Base-by-base conservation (phyloP, 2,797 vertebrate species). In the Streptopelia turtur region DNA sequence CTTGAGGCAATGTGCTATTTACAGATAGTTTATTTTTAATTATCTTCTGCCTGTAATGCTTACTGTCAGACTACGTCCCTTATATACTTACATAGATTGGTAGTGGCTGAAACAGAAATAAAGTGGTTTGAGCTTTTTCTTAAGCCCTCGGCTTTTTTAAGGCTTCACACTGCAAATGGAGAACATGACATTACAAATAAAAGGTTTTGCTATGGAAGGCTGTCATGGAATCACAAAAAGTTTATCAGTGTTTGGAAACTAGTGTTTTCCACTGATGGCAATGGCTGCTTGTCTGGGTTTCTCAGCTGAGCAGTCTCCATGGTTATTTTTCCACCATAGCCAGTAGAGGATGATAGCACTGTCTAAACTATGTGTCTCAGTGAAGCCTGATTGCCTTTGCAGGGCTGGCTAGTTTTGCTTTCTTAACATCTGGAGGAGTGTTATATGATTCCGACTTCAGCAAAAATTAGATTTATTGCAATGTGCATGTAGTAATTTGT, bases 11-110 rank as follows among this genome's bases (percentile, higher is more conserved):
- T 90, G 86, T 87, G 70, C 69, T 88, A 76, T 95, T 95, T 91
- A 83, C 65, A 87, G 90, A 69, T 21, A 83, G 63, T 89, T 66
- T 93, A 78, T 94, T 95, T 95, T 95, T 77, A 93, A 95, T 94
- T 93, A 70, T 94, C 75, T 92, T 95, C 53, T 83, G 60, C 55
- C 64, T 71, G 56, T 71, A 87, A 85, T 89, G 53, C 49, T 80
- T 80, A 47, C 75, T 94, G 87, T 87, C 83, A 95, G 60, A 74
- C 49, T 70, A 23, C 60, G 43, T 92, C 37, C 28, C 66, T 47
- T 84, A 24, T 66, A 17, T 5, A 39, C 16, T 89, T 59, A 41
- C 15, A 57, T 28, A 77, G 24, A 66, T 35, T 60, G 30, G 30
- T 76, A 75, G 50, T 83, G 81, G 75, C 56, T 89, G 68, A 91